Evolutionary conservation across 1,140 invertebrate species (phyloP).

Genomic region (Macrobrachium nipponense): DNA sequence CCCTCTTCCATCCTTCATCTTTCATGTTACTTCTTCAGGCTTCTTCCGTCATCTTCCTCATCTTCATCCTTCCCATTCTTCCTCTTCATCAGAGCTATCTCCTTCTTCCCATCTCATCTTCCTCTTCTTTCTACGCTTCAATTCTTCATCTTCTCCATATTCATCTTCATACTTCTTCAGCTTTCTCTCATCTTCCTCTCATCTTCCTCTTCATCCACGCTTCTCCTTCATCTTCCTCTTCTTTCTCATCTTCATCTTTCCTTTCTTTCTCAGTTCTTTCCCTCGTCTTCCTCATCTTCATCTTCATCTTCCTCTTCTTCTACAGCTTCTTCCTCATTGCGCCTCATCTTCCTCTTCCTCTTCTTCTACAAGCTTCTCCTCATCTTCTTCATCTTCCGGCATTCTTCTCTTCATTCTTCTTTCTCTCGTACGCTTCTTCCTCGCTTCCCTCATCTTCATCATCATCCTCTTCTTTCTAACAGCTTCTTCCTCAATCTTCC

Average conservation of each 20-base stretch:
- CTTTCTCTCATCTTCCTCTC: background rate
- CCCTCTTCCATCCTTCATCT: no score
- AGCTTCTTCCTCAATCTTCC: background rate
- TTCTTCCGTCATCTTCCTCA: background rate
- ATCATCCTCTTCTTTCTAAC: background rate
- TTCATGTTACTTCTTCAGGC: background rate
- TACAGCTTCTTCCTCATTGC: background rate
- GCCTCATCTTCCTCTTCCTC: constrained; percentile 5
- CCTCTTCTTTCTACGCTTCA: background rate
- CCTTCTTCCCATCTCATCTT: background rate
- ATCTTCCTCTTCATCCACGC: background rate
- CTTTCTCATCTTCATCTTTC: background rate
- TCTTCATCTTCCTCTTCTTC: background rate
- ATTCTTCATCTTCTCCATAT: constrained; percentile 1
- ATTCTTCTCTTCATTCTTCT: background rate
- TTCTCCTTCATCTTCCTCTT: background rate
- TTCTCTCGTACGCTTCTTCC: constrained; percentile 30
- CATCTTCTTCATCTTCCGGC: background rate
- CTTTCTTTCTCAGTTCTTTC: background rate
- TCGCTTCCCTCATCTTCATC: constrained; percentile 8
- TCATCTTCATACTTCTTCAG: background rate
- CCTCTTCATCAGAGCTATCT: background rate
- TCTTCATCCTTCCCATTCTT: background rate
- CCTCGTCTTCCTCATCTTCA: background rate
- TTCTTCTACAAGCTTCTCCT: background rate